Evolutionary conservation across 2,888 invertebrate species (phyloP).

Genomic region (Xanthorhoe spadicearia): DNA sequence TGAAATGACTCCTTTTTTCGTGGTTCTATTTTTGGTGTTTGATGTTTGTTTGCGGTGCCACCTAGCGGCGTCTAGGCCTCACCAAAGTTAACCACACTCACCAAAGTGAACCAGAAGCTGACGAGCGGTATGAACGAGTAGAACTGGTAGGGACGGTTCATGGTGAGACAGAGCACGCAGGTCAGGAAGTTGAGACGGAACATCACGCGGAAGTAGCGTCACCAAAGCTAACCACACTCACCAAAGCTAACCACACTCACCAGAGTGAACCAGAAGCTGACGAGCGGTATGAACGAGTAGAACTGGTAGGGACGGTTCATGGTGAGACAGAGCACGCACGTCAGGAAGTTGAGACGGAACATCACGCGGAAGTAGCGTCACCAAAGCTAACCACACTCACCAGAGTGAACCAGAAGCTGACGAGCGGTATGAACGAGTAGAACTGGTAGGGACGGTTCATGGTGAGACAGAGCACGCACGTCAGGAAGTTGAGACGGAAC

Average conservation of each 20-base stretch:
- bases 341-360: conserved; percentile 95
- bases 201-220: conserved; percentile 72
- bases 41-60: too few species aligned
- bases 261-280: conserved; percentile 95
- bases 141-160: conserved; percentile 99
- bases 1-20: too few species aligned
- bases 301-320: conserved; percentile 99
- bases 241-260: conserved; percentile 63
- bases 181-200: conserved; percentile 97
- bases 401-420: conserved; percentile 95
- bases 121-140: conserved; percentile 84
- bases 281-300: conserved; percentile 97
- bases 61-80: too few species aligned
- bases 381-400: conserved; percentile 63
- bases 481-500: conserved; percentile 95
- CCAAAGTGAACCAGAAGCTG: conserved; percentile 52
- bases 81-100: not conserved
- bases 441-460: conserved; percentile 99
- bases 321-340: conserved; percentile 94
- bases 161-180: conserved; percentile 94
- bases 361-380: conserved; percentile 73
- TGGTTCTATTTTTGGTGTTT: too few species aligned
- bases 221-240: not conserved
- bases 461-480: conserved; percentile 94
- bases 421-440: conserved; percentile 97